Percentiles rank a stretch among this genome's conserved stretches.
These are phyloP conservation scores for Rhyacichthys aspro DNA, from an alignment of 2,797 vertebrate genomes.

Conservation along the genomic window DNA sequence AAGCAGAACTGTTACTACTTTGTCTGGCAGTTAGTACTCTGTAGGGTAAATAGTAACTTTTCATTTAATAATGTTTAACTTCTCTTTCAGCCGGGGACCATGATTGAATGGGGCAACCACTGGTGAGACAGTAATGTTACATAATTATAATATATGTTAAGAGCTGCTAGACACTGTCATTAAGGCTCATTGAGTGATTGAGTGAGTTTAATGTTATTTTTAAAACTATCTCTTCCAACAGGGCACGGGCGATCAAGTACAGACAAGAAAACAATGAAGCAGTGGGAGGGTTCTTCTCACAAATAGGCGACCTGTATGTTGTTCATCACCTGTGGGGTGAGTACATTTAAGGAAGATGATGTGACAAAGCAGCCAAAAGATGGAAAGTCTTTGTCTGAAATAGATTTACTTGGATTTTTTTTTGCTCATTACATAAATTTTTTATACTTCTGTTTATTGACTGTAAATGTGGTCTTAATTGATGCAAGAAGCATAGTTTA, in stretches of 20 bases:
- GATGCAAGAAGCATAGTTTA: too few species aligned
- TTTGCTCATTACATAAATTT: too few species aligned
- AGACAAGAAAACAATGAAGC: constrained; percentile 94
- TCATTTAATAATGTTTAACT: constrained; percentile 6
- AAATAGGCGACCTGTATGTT: constrained; percentile 92
- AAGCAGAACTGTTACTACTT: too few species aligned
- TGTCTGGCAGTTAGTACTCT: too few species aligned
- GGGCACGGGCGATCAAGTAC: constrained; percentile 93
- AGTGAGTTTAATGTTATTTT: too few species aligned
- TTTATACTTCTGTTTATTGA: too few species aligned
- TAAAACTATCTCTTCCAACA: constrained; percentile 50
- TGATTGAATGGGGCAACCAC: constrained; percentile 98
- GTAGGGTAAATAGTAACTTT: not conserved
- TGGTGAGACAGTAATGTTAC: constrained; percentile 81
- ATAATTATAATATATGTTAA: not conserved
- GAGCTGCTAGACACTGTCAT: not conserved
- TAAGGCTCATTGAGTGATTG: too few species aligned
- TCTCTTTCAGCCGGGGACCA: constrained; percentile 92
- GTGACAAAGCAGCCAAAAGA: not conserved
- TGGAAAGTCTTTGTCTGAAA: too few species aligned
- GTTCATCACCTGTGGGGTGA: constrained; percentile 98
- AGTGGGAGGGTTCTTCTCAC: constrained; percentile 95
- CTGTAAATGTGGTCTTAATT: too few species aligned
- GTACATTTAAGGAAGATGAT: constrained; percentile 24
- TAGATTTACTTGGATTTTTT: too few species aligned